These are phyloP conservation scores for Hydra vulgaris DNA, from an alignment of 30 jellyfish, hydroid and myxozoan species.

Conservation along the genomic window DNA sequence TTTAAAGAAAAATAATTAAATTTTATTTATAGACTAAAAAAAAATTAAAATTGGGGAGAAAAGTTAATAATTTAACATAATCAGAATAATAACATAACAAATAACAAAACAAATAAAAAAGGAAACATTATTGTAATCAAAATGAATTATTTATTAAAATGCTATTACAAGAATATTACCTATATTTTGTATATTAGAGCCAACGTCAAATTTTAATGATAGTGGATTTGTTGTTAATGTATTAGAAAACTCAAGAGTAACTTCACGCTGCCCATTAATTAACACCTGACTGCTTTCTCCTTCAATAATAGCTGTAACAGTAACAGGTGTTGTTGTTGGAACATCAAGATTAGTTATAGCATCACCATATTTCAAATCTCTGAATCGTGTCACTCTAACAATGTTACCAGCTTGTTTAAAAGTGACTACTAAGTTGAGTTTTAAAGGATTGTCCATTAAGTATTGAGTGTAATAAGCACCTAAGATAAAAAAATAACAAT, in stretches of 20 bases:
- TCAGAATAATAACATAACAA: too few relatives aligned
- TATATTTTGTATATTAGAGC: too few relatives aligned
- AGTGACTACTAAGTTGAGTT: not conserved
- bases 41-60: too few relatives aligned
- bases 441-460: not conserved
- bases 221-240: not conserved
- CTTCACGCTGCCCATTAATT: constrained; percentile 5
- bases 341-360: not conserved
- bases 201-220: not conserved
- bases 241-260: not conserved
- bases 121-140: too few relatives aligned
- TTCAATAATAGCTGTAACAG: not conserved
- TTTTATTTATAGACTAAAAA: too few relatives aligned
- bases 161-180: too few relatives aligned
- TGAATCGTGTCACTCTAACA: not conserved
- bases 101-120: too few relatives aligned
- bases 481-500: not conserved
- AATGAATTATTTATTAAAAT: too few relatives aligned
- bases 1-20: too few relatives aligned
- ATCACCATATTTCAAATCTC: not conserved
- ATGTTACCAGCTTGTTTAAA: not conserved
- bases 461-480: not conserved
- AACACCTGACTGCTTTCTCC: not conserved
- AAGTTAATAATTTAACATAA: too few relatives aligned
- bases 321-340: not conserved